A percentile compares a stretch with the other conserved stretches of the same genome.
Conservation (phyloP, 1,140 invertebrate species). For the Hylaeus volcanicus region DNA sequence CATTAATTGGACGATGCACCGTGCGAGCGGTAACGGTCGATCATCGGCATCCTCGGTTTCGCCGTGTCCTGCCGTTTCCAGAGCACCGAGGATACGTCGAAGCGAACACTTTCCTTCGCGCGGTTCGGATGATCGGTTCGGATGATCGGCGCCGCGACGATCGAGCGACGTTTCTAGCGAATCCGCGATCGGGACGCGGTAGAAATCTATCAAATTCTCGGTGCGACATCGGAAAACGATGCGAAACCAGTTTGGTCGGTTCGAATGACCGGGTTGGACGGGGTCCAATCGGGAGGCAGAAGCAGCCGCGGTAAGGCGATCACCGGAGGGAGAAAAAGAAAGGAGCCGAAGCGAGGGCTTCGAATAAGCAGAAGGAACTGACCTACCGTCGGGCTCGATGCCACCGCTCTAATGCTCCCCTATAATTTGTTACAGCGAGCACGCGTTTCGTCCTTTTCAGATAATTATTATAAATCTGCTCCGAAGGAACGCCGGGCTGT, state of each 20-base stretch:
- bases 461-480: conserved; percentile 39
- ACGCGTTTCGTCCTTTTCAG: conserved; percentile 41
- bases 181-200: conserved; percentile 60
- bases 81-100: too few relatives aligned
- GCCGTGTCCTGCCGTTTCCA: too few relatives aligned
- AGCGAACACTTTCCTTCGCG: too few relatives aligned
- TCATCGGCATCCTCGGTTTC: too few relatives aligned
- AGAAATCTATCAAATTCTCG: conserved; percentile 79
- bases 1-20: conserved; percentile 24
- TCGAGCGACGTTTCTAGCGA: too few relatives aligned
- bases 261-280: conserved; percentile 75
- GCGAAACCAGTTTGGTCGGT: conserved; percentile 79
- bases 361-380: conserved; percentile 61
- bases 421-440: conserved; percentile 33
- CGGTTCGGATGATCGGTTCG: too few relatives aligned
- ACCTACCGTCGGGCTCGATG: conserved; percentile 63
- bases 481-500: conserved; percentile 2
- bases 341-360: conserved; percentile 42
- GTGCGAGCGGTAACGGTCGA: neutral
- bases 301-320: conserved; percentile 20
- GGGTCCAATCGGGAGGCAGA: conserved; percentile 37
- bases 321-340: conserved; percentile 20
- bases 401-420: conserved; percentile 13
- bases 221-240: conserved; percentile 75
- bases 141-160: too few relatives aligned